Evolutionary conservation across 2,888 invertebrate genomes (phyloP), one percentile per base, ranked within the genome.

Genomic region (Salticus scenicus): DNA sequence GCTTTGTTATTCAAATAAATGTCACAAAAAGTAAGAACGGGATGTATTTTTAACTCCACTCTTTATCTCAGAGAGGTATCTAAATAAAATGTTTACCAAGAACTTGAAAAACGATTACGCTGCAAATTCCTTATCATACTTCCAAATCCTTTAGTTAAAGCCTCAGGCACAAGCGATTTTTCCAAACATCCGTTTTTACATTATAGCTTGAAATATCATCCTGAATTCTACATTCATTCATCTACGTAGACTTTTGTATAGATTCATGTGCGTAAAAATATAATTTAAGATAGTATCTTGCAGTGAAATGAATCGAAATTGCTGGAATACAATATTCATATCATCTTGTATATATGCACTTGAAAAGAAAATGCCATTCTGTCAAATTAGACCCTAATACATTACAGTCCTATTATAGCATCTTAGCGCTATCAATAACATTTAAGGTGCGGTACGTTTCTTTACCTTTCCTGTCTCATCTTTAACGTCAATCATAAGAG

Each of bases 391-490:
- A 7, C 31, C 67, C 67, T 67, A 33, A 37, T 67, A 33, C 67
- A 67, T 67, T 67, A 67, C 20, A 4, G 67, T 33, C 33, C 67
- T 28, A 67, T 67, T 67, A 33, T 33, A 67, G 33, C 33, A 31
- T 33, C 33, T 67, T 67, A 20, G 7, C 31, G 67, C 67, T 67
- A 67, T 67, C 67, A 67, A 67, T 67, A 67, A 67, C 37, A 33
- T 33, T 33, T 8, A 33, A 24, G 70, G 70, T 42, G 70, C 42
- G 37, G 70, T 42, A 2, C 31, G 14, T 67, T 66, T 66, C 64
- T 27, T 66, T 66, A 31, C 30, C 31, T 66, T 66, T 66, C 64
- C 8, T 30, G 64, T 37, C 69, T 66, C 66, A 31, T 66, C 66
- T 42, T 41, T 28, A 37, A 28, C 70, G 70, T 70, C 42, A 24